phyloP scores from a whole-genome alignment of 2,797 vertebrate species.

The Paratrypauchen microcephalus region DNA sequence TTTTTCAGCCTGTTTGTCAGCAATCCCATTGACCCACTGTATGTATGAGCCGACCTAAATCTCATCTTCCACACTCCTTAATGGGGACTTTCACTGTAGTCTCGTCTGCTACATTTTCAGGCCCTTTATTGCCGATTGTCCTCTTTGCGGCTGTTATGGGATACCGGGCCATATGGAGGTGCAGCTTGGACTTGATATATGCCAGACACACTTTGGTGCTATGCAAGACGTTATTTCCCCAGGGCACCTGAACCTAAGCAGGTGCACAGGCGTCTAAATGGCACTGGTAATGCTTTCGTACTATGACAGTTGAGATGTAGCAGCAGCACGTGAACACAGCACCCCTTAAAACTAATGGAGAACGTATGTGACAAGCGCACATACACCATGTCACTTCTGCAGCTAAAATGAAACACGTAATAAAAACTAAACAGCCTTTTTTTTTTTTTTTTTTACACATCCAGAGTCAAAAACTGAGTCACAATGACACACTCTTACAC shows the following conservation, averaged over 20 bases:
- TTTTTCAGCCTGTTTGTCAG: conserved; percentile 31
- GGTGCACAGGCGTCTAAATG: conserved; percentile 61
- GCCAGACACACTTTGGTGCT: conserved; percentile 55
- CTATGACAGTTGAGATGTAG: conserved; percentile 56
- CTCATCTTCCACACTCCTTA: conserved; percentile 32
- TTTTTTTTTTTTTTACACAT: conserved; percentile 22
- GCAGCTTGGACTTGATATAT: conserved; percentile 63
- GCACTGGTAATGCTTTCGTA: conserved; percentile 50
- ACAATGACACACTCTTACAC: conserved; percentile 15
- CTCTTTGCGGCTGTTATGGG: conserved; percentile 48
- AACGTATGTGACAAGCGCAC: conserved; percentile 48
- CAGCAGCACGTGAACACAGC: conserved; percentile 38
- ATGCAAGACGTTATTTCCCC: conserved; percentile 69
- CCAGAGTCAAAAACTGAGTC: conserved; percentile 20
- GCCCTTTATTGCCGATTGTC: conserved; percentile 18
- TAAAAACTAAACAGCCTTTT: conserved; percentile 56
- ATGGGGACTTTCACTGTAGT: conserved; percentile 31
- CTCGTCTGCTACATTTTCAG: conserved; percentile 28
- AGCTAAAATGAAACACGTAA: conserved; percentile 71
- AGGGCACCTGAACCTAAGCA: conserved; percentile 58
- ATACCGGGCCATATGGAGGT: conserved; percentile 62
- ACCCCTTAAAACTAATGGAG: conserved; percentile 34
- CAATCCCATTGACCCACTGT: conserved; percentile 42
- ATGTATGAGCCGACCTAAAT: conserved; percentile 56
- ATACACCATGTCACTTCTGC: conserved; percentile 44